These are phyloP conservation scores for Pteronotus mesoamericanus DNA, from an alignment of 2,797 vertebrate genomes.

Conservation along the genomic window DNA sequence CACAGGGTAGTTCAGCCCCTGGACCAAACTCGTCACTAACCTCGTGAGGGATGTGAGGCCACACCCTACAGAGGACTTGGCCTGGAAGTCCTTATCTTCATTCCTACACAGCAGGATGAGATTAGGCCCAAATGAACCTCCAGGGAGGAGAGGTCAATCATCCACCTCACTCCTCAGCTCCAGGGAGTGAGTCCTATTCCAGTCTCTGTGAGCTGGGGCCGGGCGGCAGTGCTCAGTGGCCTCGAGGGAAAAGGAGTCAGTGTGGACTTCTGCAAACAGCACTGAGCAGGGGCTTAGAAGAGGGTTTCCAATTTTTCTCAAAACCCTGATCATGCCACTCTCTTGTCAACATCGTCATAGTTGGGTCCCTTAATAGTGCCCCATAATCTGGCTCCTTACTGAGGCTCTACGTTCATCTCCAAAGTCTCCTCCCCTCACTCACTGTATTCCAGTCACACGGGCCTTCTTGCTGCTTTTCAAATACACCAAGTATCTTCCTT, in stretches of 20 bases:
- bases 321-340: not conserved
- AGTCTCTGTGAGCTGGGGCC: not conserved
- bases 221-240: not conserved
- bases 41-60: not conserved
- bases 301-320: not conserved
- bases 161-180: not conserved
- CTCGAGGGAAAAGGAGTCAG: not conserved
- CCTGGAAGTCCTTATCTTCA: not conserved
- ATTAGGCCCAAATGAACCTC: not conserved
- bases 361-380: no score
- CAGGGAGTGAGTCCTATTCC: fast-evolving
- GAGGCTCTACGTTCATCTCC: not conserved
- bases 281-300: not conserved
- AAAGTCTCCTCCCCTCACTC: not conserved
- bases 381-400: not conserved
- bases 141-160: not conserved
- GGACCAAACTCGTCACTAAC: not conserved
- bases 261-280: not conserved
- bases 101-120: not conserved
- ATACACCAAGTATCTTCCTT: not conserved
- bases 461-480: not conserved
- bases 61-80: not conserved
- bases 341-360: not conserved
- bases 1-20: not conserved
- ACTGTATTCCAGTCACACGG: not conserved